A percentile compares a stretch with the other conserved stretches of the same genome.
Evolutionary conservation across 2,797 vertebrate species (phyloP).

Genomic region (Aselliscus stoliczkanus): DNA sequence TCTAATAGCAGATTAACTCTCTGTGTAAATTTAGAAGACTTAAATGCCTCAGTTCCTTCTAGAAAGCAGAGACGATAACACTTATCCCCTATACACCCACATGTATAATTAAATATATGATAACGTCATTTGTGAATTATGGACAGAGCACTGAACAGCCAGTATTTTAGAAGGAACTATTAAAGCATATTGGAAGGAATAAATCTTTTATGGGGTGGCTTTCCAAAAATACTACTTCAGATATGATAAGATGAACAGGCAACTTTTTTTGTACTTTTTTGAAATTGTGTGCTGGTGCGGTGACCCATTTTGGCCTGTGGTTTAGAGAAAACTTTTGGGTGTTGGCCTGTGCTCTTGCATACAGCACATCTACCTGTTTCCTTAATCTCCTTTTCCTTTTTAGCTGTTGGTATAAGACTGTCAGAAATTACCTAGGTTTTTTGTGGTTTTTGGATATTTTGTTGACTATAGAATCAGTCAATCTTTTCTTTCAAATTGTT

Average conservation of each 20-base stretch:
- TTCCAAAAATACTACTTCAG: not conserved
- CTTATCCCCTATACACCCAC: not conserved
- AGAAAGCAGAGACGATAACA: not conserved
- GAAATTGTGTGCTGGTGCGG: not conserved
- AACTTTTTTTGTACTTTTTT: not conserved
- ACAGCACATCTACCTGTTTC: not conserved
- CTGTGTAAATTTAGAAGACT: not conserved
- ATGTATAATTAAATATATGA: not conserved
- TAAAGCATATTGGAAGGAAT: not conserved
- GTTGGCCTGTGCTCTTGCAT: not conserved
- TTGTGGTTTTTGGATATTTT: not conserved
- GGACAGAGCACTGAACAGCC: not conserved
- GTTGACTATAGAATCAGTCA: not conserved
- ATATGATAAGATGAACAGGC: not conserved
- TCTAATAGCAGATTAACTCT: not conserved
- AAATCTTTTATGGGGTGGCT: not conserved
- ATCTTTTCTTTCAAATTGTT: not conserved
- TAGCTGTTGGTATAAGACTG: not conserved
- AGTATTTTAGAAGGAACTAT: not conserved
- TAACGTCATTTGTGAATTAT: not conserved
- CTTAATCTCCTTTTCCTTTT: not conserved
- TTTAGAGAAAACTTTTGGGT: not conserved
- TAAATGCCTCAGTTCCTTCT: not conserved
- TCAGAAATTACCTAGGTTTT: not conserved
- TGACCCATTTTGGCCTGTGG: not conserved